A percentile compares a stretch with the other conserved stretches of the same genome.
phyloP scores from a whole-genome alignment of 2,113 vertebrate genomes.

The Fulmarus glacialis region DNA sequence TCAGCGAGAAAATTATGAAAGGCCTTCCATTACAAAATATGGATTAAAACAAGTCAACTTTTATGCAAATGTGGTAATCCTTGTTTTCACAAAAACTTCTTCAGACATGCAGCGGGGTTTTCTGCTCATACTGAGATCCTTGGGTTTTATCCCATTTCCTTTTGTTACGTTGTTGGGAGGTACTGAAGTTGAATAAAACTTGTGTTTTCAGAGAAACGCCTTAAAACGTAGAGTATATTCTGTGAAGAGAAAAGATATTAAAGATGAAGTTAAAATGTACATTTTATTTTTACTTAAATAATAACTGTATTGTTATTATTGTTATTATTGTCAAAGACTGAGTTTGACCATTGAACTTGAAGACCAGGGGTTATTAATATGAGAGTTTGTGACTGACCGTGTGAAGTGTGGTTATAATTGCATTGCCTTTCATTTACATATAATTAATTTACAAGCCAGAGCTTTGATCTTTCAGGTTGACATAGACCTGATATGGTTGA shows the following conservation, averaged over 20 bases:
- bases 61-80: neutral
- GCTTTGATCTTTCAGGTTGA: neutral
- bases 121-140: neutral
- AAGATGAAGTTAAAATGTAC: neutral
- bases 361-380: neutral
- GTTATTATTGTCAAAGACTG: too few relatives aligned
- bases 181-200: neutral
- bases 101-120: neutral
- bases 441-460: neutral
- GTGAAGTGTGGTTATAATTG: neutral
- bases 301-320: neutral
- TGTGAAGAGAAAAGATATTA: neutral
- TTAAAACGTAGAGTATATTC: neutral
- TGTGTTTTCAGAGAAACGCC: fast-evolving
- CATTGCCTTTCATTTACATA: neutral
- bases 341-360: neutral
- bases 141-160: neutral
- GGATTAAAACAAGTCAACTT: neutral
- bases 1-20: neutral
- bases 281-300: neutral
- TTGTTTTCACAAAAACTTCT: neutral
- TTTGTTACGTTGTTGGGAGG: neutral
- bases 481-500: neutral
- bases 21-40: neutral
- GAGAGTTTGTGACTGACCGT: neutral